Conservation (phyloP, 2,113 vertebrate species). For the Silurus meridionalis region DNA sequence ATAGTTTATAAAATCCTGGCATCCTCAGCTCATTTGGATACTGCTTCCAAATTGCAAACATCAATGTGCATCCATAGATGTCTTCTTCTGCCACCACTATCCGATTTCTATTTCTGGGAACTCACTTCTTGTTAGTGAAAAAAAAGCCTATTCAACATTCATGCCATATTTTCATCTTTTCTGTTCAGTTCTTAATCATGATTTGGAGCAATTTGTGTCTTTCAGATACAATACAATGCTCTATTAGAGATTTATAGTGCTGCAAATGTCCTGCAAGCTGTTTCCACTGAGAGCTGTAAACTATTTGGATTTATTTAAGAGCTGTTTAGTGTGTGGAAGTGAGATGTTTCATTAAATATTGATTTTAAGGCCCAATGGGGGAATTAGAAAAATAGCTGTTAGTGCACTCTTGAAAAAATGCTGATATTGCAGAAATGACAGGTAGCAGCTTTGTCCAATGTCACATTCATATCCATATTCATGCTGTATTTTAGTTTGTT, state of each 20-base stretch:
- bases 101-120: constrained; percentile 1
- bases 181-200: not conserved
- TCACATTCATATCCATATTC: constrained; percentile 26
- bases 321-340: constrained; percentile 24
- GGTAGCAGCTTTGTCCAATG: constrained; percentile 14
- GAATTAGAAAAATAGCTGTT: constrained; percentile 22
- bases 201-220: not conserved
- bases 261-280: not conserved
- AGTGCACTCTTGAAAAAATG: constrained; percentile 8
- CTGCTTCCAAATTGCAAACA: constrained; percentile 33
- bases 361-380: constrained; percentile 6
- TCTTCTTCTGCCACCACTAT: constrained; percentile 6
- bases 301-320: constrained; percentile 26
- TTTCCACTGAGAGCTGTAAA: constrained; percentile 1
- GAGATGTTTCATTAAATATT: constrained; percentile 31
- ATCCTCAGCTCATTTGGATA: constrained; percentile 58
- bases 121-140: not conserved
- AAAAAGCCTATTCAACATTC: not conserved
- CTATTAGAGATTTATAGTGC: not conserved
- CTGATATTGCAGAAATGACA: constrained; percentile 11
- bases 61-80: constrained; percentile 54
- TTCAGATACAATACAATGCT: not conserved
- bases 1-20: constrained; percentile 47
- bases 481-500: constrained; percentile 5
- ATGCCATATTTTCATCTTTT: not conserved